A percentile compares a stretch with the other conserved stretches of the same genome.
Conservation (phyloP, 35 echinoderm and acorn worm species). For the Holothuria glaberrima region DNA sequence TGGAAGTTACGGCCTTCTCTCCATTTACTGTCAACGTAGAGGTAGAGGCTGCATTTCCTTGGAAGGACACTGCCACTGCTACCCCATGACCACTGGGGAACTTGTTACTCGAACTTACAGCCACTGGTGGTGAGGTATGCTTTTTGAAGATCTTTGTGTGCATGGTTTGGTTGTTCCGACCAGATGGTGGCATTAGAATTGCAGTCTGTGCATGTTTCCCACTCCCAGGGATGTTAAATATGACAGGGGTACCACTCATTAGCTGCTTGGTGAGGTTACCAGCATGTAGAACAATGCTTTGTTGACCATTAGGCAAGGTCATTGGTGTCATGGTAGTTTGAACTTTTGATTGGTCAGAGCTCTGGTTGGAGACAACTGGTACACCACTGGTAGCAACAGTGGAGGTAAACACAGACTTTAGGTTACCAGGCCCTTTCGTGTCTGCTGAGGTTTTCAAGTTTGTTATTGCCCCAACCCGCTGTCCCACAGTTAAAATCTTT, state of each 20-base stretch:
- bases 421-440: background rate
- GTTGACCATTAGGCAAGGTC: conserved; percentile 35
- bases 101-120: background rate
- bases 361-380: background rate
- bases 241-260: conserved; percentile 37
- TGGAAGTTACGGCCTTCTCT: too few relatives aligned
- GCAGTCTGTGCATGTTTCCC: conserved; percentile 51
- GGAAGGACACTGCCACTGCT: conserved; percentile 13
- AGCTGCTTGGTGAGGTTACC: conserved; percentile 26
- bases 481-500: conserved; percentile 44
- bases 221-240: conserved; percentile 34
- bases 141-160: conserved; percentile 22
- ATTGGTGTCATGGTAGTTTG: conserved; percentile 22
- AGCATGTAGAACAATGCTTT: conserved; percentile 28
- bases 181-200: conserved; percentile 13
- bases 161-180: background rate
- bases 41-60: background rate
- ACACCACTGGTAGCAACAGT: background rate
- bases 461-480: conserved; percentile 46
- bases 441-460: conserved; percentile 7
- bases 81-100: background rate
- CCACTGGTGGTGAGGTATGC: background rate
- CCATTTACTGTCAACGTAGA: background rate
- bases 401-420: background rate
- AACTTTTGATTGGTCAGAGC: background rate